Evolutionary conservation across 2,113 vertebrate genomes (phyloP).

Genomic region (Athene noctua): DNA sequence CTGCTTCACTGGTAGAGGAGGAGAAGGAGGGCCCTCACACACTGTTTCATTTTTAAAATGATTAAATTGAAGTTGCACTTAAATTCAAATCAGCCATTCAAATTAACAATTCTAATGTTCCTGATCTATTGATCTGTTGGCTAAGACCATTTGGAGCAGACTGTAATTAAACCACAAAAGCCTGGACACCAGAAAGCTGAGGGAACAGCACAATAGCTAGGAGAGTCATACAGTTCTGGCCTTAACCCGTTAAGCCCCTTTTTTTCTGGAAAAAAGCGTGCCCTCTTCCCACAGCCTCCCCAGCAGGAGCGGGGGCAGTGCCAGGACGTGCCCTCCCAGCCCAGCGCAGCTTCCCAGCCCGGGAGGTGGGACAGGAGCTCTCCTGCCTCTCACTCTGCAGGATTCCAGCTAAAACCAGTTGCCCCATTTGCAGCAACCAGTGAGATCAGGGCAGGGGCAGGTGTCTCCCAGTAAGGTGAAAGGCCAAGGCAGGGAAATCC

Average conservation of each 20-base stretch:
- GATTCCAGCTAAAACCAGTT: background rate
- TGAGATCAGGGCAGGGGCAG: accelerated
- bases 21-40: background rate
- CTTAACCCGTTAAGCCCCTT: constrained; percentile 2
- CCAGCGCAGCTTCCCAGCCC: background rate
- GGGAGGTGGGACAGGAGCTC: background rate
- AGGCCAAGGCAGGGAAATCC: background rate
- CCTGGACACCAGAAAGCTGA: constrained; percentile 22
- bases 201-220: constrained; percentile 16
- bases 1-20: background rate
- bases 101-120: constrained; percentile 69
- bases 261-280: background rate
- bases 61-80: constrained; percentile 64
- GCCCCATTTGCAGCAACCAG: accelerated
- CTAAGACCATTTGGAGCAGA: constrained; percentile 51
- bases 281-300: background rate
- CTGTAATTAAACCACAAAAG: constrained; percentile 67
- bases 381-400: background rate
- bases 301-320: background rate
- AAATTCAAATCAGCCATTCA: constrained; percentile 65
- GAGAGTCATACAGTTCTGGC: background rate
- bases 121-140: constrained; percentile 65
- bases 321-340: background rate
- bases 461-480: background rate
- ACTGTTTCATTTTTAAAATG: constrained; percentile 17